Percentiles rank a stretch among this genome's conserved stretches.
Evolutionary conservation across 1,140 invertebrate genomes (phyloP).

Genomic region (Ganaspis sp.): DNA sequence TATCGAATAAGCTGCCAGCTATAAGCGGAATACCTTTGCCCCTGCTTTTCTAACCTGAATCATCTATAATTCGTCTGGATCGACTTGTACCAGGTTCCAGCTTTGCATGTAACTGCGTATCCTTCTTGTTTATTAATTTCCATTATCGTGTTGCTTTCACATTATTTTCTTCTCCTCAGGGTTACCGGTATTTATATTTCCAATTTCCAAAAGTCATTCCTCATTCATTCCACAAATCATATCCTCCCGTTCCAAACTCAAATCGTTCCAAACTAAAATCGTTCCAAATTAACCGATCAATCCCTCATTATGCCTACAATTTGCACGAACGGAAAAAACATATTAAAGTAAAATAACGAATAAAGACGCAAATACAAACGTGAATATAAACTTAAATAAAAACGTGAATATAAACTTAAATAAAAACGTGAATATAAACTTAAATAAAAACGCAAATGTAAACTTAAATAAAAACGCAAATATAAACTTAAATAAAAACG

Average conservation of each 20-base stretch:
- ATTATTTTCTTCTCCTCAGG: background rate
- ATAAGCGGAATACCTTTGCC: conserved; percentile 31
- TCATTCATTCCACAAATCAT: background rate
- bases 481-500: too few relatives aligned
- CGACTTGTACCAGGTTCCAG: conserved; percentile 7
- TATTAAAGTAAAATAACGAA: too few relatives aligned
- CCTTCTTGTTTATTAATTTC: conserved; percentile 4
- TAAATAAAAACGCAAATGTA: too few relatives aligned
- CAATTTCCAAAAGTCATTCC: background rate
- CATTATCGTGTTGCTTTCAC: conserved; percentile 12
- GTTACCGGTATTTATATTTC: background rate
- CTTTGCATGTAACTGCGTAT: background rate
- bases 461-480: too few relatives aligned
- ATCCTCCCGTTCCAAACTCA: background rate
- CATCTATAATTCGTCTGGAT: conserved; percentile 9
- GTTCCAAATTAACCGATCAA: background rate
- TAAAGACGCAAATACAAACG: too few relatives aligned
- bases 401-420: too few relatives aligned
- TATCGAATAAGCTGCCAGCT: conserved; percentile 61
- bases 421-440: too few relatives aligned
- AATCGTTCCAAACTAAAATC: too few relatives aligned
- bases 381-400: too few relatives aligned
- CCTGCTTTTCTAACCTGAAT: background rate
- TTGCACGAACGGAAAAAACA: conserved; percentile 35
- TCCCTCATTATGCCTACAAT: background rate